Conservation (phyloP, 2,797 vertebrate species). For the Aythya fuligula region DNA sequence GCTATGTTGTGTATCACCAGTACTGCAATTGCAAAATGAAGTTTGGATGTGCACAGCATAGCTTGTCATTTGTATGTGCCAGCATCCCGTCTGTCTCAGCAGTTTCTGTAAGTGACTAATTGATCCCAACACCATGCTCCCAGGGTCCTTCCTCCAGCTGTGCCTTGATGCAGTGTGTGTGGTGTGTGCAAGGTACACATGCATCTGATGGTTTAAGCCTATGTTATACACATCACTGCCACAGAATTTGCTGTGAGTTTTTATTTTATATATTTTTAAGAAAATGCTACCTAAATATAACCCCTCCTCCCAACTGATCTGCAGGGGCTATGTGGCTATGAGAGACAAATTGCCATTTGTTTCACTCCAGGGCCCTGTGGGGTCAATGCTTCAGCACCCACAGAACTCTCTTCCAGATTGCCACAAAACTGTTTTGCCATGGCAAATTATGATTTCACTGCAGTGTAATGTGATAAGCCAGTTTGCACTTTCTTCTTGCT, state of each 20-base stretch:
- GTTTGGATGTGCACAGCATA: background rate
- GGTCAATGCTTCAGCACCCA: background rate
- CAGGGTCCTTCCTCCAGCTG: background rate
- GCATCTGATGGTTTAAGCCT: background rate
- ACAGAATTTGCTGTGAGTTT: too few relatives aligned
- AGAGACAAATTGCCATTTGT: background rate
- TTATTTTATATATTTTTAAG: too few relatives aligned
- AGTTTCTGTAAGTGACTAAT: background rate
- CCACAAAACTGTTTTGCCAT: background rate
- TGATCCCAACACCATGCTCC: background rate
- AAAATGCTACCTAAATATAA: background rate
- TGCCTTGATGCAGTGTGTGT: background rate
- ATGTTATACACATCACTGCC: accelerated
- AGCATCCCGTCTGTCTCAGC: background rate
- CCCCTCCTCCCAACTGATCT: background rate
- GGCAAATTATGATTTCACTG: background rate
- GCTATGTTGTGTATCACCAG: background rate
- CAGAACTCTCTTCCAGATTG: background rate
- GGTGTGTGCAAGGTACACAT: accelerated
- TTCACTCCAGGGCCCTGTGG: background rate
- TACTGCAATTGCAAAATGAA: background rate
- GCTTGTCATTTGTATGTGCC: background rate
- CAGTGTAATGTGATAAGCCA: background rate
- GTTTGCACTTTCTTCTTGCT: background rate
- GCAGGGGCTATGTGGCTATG: background rate